Evolutionary conservation across 2,888 invertebrate genomes (phyloP).

Genomic region (Tanytarsus gracilentus): DNA sequence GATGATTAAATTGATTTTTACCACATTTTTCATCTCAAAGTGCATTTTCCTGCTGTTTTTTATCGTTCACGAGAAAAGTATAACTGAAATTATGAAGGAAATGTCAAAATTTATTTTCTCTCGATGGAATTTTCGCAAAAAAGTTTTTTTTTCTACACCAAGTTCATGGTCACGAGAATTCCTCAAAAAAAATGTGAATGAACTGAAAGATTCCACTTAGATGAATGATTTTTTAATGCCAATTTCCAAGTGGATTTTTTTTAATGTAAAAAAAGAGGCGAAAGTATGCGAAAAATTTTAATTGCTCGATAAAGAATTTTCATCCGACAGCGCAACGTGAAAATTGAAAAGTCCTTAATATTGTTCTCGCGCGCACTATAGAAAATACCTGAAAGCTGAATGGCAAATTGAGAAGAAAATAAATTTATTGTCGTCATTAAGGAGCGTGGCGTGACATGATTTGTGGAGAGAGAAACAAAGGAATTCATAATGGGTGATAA

Average conservation of each 20-base stretch:
- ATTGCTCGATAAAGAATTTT: conserved; percentile 7
- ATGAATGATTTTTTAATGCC: neutral
- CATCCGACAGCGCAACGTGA: no score
- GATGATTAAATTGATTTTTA: no score
- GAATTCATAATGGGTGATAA: neutral
- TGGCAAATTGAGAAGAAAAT: neutral
- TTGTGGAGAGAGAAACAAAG: neutral
- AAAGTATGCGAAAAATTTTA: conserved; percentile 23
- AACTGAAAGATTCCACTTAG: neutral
- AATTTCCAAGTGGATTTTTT: neutral
- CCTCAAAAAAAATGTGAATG: neutral
- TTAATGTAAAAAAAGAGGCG: neutral
- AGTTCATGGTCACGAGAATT: conserved; percentile 7
- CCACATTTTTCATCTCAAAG: no score
- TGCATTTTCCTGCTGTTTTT: no score
- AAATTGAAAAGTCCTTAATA: no score
- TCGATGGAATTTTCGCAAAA: no score
- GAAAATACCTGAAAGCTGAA: neutral
- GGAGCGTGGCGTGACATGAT: neutral
- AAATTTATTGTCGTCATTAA: neutral
- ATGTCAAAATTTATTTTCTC: no score
- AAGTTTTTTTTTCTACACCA: no score
- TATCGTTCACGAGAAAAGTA: no score
- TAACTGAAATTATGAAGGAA: no score
- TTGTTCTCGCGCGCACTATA: neutral